phyloP scores from a whole-genome alignment of 1,140 invertebrate species.

The Matsumurasca onukii region DNA sequence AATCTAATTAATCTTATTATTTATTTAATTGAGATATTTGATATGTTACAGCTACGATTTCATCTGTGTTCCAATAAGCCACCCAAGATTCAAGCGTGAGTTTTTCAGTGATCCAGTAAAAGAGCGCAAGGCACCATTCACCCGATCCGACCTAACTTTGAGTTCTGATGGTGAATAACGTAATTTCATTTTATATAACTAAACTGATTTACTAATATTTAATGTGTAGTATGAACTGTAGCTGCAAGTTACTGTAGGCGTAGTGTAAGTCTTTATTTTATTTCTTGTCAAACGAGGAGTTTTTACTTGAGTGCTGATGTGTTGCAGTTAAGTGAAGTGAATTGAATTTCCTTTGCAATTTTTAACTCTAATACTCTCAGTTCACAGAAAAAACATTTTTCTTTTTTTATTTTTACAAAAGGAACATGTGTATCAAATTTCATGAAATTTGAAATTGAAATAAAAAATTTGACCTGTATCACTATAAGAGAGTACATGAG shows the following conservation, averaged over 20 bases:
- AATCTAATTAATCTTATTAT: no score
- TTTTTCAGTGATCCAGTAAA: constrained; percentile 56
- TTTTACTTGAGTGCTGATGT: not conserved
- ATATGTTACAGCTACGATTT: constrained; percentile 60
- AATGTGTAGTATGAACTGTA: not conserved
- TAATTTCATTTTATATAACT: not conserved
- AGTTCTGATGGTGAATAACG: constrained; percentile 56
- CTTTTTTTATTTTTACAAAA: no score
- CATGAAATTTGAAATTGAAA: no score
- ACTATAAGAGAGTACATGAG: no score
- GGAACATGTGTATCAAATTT: no score
- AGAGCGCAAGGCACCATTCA: constrained; percentile 56
- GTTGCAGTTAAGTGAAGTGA: not conserved
- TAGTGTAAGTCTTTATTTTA: not conserved
- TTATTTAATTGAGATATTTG: no score
- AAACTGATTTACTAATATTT: not conserved
- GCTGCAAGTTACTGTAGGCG: not conserved
- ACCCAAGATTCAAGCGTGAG: constrained; percentile 61
- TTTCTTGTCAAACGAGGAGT: not conserved
- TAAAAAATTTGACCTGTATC: no score
- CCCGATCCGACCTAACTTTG: constrained; percentile 63
- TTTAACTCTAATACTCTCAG: no score
- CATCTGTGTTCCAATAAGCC: constrained; percentile 60
- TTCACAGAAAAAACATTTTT: no score
- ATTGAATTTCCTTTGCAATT: not conserved